Conservation (phyloP, 2,113 vertebrate genomes). For the Jacana jacana region DNA sequence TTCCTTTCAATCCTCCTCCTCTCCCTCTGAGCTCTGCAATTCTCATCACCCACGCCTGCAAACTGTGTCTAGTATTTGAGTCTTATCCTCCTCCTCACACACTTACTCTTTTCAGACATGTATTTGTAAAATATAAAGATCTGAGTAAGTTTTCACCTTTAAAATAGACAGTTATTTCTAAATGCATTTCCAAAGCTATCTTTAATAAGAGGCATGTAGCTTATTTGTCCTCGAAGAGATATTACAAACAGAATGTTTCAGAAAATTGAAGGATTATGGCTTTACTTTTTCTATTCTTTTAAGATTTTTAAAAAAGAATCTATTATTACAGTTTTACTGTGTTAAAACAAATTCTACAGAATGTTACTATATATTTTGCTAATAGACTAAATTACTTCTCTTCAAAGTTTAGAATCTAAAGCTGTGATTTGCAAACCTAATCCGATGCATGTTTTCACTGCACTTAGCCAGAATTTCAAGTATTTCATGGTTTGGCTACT, state of each 20-base stretch:
- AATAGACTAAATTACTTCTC: neutral
- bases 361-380: neutral
- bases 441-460: neutral
- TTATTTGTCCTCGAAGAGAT: neutral
- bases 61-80: conserved; percentile 56
- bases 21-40: neutral
- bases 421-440: neutral
- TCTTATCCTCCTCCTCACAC: conserved; percentile 33
- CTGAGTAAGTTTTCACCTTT: conserved; percentile 14
- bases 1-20: conserved; percentile 51
- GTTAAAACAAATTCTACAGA: neutral
- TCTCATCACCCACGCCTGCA: conserved; percentile 44
- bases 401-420: neutral
- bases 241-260: neutral
- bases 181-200: neutral
- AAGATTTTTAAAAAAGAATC: neutral
- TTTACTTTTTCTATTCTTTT: neutral
- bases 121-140: conserved; percentile 39
- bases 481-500: neutral
- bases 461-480: neutral
- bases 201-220: neutral
- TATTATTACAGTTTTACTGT: neutral
- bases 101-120: conserved; percentile 25
- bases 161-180: conserved; percentile 31
- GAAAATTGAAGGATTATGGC: neutral